phyloP scores from a whole-genome alignment of 1,140 invertebrate genomes.

The Matsumurasca onukii region DNA sequence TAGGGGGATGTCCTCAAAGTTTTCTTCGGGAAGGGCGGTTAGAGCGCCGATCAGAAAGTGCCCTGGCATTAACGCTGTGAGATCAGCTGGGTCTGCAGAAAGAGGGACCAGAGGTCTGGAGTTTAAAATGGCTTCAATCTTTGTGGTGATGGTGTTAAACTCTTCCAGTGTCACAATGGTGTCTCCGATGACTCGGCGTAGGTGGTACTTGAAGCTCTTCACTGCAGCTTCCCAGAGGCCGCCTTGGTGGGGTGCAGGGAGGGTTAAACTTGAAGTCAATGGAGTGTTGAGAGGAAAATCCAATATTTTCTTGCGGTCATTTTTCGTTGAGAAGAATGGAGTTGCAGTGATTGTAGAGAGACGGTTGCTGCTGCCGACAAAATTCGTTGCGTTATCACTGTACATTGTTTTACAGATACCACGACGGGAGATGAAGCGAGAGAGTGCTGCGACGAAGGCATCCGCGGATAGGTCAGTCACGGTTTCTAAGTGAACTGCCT shows the following conservation, averaged over 20 bases:
- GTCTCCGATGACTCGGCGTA: background rate
- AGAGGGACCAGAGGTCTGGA: background rate
- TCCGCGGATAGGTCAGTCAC: too few relatives aligned
- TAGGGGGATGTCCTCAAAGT: background rate
- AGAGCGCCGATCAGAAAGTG: constrained; percentile 35
- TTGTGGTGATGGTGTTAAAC: background rate
- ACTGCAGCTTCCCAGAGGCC: constrained; percentile 44
- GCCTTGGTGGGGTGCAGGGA: constrained; percentile 40
- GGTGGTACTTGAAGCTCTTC: constrained; percentile 24
- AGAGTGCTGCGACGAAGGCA: too few relatives aligned
- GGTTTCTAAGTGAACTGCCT: too few relatives aligned
- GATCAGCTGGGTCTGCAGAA: constrained; percentile 31
- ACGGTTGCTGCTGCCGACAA: too few relatives aligned
- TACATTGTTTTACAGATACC: too few relatives aligned
- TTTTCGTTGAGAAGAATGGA: too few relatives aligned
- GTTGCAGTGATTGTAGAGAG: too few relatives aligned
- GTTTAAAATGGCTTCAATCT: constrained; percentile 18
- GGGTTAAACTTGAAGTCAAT: constrained; percentile 38
- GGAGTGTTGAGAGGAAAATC: background rate
- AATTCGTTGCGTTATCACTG: too few relatives aligned
- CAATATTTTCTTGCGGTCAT: too few relatives aligned
- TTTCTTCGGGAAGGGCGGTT: background rate
- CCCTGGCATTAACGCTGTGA: constrained; percentile 30
- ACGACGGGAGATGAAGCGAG: too few relatives aligned
- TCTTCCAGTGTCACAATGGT: background rate